A percentile compares a stretch with the other conserved stretches of the same genome.
phyloP scores from a whole-genome alignment of 2,113 vertebrate species.

The Columbina picui region DNA sequence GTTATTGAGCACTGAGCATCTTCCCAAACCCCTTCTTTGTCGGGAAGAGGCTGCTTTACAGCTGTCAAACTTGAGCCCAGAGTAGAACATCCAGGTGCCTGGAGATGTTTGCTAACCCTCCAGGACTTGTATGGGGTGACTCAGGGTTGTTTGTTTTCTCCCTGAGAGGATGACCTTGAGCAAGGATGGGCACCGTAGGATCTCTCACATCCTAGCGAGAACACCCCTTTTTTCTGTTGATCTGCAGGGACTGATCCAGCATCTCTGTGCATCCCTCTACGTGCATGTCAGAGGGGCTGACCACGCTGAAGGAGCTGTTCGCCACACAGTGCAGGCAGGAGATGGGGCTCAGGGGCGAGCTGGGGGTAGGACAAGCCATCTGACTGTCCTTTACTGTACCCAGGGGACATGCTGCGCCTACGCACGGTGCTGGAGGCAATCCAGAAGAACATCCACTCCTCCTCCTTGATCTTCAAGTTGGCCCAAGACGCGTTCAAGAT shows the following conservation, averaged over 20 bases:
- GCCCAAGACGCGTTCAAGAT: constrained; percentile 99
- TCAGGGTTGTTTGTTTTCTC: neutral
- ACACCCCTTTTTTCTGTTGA: neutral
- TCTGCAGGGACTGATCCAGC: neutral
- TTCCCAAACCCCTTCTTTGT: neutral
- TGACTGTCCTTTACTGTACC: neutral
- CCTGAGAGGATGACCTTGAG: neutral
- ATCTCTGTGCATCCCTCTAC: neutral
- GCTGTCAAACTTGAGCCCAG: neutral
- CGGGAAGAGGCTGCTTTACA: neutral
- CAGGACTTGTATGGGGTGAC: neutral
- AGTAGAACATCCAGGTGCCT: neutral
- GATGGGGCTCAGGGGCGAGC: neutral
- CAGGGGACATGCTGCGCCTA: constrained; percentile 94
- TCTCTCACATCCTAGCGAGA: neutral
- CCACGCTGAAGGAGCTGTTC: neutral
- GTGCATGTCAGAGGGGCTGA: neutral
- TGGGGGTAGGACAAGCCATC: neutral
- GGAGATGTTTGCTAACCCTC: neutral
- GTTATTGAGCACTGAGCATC: neutral
- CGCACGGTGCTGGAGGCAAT: constrained; percentile 95
- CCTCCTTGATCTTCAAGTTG: constrained; percentile 97
- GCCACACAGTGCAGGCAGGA: neutral
- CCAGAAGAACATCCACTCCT: constrained; percentile 98
- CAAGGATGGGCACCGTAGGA: neutral